Percentiles rank a stretch among this genome's conserved stretches.
These are phyloP conservation scores for Monopterus albus DNA, from an alignment of 2,113 vertebrate genomes.

Conservation along the genomic window DNA sequence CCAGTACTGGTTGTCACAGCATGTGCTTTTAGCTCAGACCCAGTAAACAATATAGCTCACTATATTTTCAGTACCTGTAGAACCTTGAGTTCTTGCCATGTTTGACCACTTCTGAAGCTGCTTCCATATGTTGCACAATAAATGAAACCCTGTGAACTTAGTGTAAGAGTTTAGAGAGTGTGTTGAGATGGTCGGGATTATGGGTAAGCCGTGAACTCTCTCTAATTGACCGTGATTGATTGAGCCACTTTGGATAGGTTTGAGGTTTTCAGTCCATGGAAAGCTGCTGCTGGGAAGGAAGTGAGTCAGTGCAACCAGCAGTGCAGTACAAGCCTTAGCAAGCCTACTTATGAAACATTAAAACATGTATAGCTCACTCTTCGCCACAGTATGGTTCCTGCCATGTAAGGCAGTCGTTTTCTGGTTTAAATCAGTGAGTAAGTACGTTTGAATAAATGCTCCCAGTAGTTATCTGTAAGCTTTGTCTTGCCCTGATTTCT, in stretches of 20 bases:
- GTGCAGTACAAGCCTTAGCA: conserved; percentile 19
- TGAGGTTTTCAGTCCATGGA: conserved; percentile 47
- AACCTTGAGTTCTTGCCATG: conserved; percentile 18
- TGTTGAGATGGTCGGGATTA: conserved; percentile 66
- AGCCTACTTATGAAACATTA: conserved; percentile 23
- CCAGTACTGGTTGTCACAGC: too few species aligned
- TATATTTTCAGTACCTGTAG: conserved; percentile 31
- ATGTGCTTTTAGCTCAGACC: not conserved
- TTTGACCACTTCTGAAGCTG: conserved; percentile 24
- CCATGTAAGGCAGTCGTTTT: conserved; percentile 20
- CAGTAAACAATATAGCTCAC: conserved; percentile 11
- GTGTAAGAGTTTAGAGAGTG: conserved; percentile 35
- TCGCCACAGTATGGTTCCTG: conserved; percentile 1
- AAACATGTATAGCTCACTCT: not conserved
- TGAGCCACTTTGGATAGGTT: conserved; percentile 55
- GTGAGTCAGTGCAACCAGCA: conserved; percentile 40
- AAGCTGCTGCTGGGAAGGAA: conserved; percentile 33
- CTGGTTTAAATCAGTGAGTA: not conserved
- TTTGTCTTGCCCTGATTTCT: not conserved
- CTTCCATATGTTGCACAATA: conserved; percentile 16
- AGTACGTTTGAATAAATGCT: not conserved
- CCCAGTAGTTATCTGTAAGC: too few species aligned
- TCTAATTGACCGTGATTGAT: conserved; percentile 75
- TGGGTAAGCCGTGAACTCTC: conserved; percentile 39
- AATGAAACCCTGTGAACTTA: conserved; percentile 13